phyloP scores from a whole-genome alignment of 2,888 invertebrate species.

The Schizaphis graminum region DNA sequence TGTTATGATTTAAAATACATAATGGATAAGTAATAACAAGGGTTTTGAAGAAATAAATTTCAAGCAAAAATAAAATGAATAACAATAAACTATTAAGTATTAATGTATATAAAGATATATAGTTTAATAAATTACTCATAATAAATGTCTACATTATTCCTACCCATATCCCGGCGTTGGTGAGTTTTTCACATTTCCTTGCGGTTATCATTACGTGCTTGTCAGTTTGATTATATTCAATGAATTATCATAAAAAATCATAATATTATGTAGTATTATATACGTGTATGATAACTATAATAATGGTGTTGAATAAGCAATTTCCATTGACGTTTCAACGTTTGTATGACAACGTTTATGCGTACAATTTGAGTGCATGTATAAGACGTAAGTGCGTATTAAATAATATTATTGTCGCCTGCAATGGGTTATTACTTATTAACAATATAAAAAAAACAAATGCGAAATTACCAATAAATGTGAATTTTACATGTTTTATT shows the following conservation, averaged over 20 bases:
- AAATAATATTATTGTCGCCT: slow-evolving; percentile 46
- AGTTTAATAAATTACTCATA: not conserved
- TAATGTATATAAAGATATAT: not conserved
- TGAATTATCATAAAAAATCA: not conserved
- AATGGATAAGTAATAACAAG: not conserved
- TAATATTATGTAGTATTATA: not conserved
- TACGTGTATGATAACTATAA: not conserved
- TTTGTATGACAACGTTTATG: not conserved
- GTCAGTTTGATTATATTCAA: slow-evolving; percentile 6
- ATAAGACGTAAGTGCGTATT: not conserved
- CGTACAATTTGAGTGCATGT: not conserved
- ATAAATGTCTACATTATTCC: not conserved
- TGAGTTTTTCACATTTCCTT: not conserved
- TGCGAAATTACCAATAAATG: slow-evolving; percentile 57
- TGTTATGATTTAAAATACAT: not conserved
- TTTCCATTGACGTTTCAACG: slow-evolving; percentile 51
- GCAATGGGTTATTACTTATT: slow-evolving; percentile 15
- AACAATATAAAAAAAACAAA: slow-evolving; percentile 42
- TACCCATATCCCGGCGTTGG: not conserved
- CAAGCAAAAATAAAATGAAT: not conserved
- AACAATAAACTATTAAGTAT: not conserved
- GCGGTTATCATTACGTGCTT: not conserved
- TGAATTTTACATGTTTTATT: slow-evolving; percentile 48
- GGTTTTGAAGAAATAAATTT: not conserved
- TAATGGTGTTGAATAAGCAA: slow-evolving; percentile 33